Conservation (phyloP, 2,113 vertebrate genomes). For the Brienomyrus brachyistius region DNA sequence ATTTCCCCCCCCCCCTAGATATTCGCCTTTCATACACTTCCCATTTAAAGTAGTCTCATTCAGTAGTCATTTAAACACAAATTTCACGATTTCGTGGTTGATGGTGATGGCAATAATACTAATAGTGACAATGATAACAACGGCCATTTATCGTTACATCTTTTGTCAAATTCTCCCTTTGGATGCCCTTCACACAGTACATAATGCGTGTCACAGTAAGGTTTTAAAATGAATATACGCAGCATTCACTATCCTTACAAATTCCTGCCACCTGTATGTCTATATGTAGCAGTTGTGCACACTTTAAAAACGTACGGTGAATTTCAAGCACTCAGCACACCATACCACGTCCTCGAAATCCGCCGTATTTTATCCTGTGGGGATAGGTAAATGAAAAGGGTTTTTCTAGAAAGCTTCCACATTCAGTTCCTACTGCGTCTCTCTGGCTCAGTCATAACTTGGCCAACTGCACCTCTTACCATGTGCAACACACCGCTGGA, state of each 20-base stretch:
- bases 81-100: slow-evolving; percentile 5
- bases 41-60: background rate
- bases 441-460: background rate
- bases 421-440: background rate
- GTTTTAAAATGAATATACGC: background rate
- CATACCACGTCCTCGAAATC: background rate
- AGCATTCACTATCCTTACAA: background rate
- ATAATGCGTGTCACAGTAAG: background rate
- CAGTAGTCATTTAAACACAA: background rate
- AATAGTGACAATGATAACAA: background rate
- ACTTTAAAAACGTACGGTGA: background rate
- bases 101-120: slow-evolving; percentile 16
- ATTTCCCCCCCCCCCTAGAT: background rate
- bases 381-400: background rate
- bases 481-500: background rate
- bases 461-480: background rate
- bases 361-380: background rate
- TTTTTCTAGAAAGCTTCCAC: background rate
- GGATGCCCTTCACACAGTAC: background rate
- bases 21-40: background rate
- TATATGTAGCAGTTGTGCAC: background rate
- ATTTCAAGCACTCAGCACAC: background rate
- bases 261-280: background rate
- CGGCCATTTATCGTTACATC: background rate
- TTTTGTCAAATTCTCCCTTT: background rate